These are phyloP conservation scores for Prorops nasuta DNA, from an alignment of 1,140 invertebrate genomes.

Conservation along the genomic window DNA sequence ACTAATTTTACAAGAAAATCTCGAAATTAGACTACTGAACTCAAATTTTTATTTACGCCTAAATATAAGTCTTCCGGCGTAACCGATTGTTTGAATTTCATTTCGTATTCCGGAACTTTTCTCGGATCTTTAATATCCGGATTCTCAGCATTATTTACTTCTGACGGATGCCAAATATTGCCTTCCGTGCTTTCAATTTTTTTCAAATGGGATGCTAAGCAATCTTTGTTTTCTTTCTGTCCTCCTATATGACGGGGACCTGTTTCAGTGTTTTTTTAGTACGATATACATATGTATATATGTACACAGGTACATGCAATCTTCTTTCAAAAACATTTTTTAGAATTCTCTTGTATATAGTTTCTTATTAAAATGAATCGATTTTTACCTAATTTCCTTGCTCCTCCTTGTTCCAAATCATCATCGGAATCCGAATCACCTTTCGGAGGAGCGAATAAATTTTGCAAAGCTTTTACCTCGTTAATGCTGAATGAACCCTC, in stretches of 20 bases:
- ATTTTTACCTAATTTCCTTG: conserved; percentile 42
- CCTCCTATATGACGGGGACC: conserved; percentile 45
- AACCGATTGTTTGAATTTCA: conserved; percentile 82
- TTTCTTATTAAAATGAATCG: conserved; percentile 3
- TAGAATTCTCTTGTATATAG: too few species aligned
- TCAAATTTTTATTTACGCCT: conserved; percentile 59
- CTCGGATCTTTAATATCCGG: conserved; percentile 64
- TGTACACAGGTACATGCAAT: not conserved
- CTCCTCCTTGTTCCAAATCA: conserved; percentile 42
- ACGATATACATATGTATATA: conserved; percentile 2
- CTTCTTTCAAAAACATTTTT: too few species aligned
- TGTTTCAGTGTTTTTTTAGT: conserved; percentile 9
- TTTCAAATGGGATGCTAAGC: conserved; percentile 29
- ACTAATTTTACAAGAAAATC: not conserved
- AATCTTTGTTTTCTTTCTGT: conserved; percentile 13
- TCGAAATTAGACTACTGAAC: not conserved
- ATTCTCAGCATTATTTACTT: conserved; percentile 44
- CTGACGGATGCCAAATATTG: conserved; percentile 62
- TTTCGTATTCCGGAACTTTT: conserved; percentile 73
- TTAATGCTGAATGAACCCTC: conserved; percentile 32
- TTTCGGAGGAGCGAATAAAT: conserved; percentile 34
- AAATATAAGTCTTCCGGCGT: conserved; percentile 83
- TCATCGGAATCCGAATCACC: conserved; percentile 45
- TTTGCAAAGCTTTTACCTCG: conserved; percentile 41
- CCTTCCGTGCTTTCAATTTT: conserved; percentile 28